phyloP scores from a whole-genome alignment of 2,113 vertebrate genomes.

The Spea multiplicata region DNA sequence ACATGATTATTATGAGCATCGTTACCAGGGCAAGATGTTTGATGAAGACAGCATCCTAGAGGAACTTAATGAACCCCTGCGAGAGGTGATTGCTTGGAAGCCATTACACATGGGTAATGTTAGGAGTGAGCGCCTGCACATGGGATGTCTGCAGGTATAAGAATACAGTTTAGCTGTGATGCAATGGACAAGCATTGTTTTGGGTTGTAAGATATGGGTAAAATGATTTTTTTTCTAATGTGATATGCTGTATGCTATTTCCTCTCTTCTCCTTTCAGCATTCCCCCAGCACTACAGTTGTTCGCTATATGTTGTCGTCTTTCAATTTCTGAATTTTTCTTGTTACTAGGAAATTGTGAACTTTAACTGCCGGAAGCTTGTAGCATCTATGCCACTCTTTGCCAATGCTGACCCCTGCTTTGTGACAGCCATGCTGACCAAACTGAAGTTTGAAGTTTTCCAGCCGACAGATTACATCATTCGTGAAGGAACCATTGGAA shows the following conservation, averaged over 20 bases:
- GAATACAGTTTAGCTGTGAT: too few species aligned
- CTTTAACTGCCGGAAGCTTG: slow-evolving; percentile 97
- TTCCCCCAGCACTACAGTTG: neutral
- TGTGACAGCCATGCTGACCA: slow-evolving; percentile 95
- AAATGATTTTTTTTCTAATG: neutral
- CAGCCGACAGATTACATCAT: slow-evolving; percentile 92
- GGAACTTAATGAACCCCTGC: slow-evolving; percentile 89
- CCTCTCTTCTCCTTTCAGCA: neutral
- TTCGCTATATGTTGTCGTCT: accelerated
- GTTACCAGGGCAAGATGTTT: slow-evolving; percentile 99
- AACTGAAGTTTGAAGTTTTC: slow-evolving; percentile 95
- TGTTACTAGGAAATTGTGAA: slow-evolving; percentile 86
- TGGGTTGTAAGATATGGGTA: neutral
- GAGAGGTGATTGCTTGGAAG: slow-evolving; percentile 73
- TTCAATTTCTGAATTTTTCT: neutral
- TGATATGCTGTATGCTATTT: neutral
- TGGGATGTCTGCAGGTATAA: too few species aligned
- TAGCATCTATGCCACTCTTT: slow-evolving; percentile 95
- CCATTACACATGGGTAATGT: too few species aligned
- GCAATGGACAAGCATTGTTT: neutral
- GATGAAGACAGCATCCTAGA: slow-evolving; percentile 96
- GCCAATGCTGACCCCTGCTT: slow-evolving; percentile 97
- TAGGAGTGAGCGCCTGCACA: too few species aligned
- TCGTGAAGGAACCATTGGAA: slow-evolving; percentile 92
- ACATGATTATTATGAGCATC: slow-evolving; percentile 95